Percentiles rank a stretch among this genome's conserved stretches.
These are phyloP conservation scores for Lagorchestes hirsutus DNA, from an alignment of 2,797 vertebrate species.

Conservation along the genomic window DNA sequence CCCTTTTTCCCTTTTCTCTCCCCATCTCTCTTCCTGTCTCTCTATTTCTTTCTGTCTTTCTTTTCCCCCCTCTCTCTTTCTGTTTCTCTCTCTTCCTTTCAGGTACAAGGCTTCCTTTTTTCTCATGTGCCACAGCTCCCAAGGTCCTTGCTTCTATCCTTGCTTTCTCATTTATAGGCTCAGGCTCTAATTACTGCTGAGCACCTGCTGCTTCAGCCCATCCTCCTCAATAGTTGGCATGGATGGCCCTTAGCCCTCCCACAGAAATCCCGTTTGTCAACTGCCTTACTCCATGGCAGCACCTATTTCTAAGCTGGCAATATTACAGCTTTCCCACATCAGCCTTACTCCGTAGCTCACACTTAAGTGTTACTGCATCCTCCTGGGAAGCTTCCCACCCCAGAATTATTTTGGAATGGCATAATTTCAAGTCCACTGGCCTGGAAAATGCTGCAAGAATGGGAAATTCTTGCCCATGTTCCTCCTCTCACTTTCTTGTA, in stretches of 20 bases:
- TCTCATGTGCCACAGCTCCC: background rate
- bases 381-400: conserved; percentile 72
- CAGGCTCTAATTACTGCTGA: conserved; percentile 9
- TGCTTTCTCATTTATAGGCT: conserved; percentile 31
- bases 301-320: conserved; percentile 67
- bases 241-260: conserved; percentile 52
- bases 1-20: background rate
- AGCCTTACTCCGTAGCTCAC: conserved; percentile 62
- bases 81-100: background rate
- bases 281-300: conserved; percentile 56
- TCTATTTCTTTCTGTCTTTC: background rate
- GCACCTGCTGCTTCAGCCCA: conserved; percentile 64
- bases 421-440: conserved; percentile 74
- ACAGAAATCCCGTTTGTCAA: conserved; percentile 50
- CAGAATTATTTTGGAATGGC: conserved; percentile 76
- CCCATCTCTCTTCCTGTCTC: background rate
- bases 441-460: conserved; percentile 73
- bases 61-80: background rate
- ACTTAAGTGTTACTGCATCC: conserved; percentile 69
- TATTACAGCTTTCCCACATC: conserved; percentile 75
- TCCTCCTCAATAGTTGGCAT: conserved; percentile 43
- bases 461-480: conserved; percentile 71
- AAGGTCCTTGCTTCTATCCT: background rate
- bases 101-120: background rate
- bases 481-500: conserved; percentile 62